A percentile compares a stretch with the other conserved stretches of the same genome.
phyloP scores from a whole-genome alignment of 2,797 vertebrate species.

The Pteronotus mesoamericanus region DNA sequence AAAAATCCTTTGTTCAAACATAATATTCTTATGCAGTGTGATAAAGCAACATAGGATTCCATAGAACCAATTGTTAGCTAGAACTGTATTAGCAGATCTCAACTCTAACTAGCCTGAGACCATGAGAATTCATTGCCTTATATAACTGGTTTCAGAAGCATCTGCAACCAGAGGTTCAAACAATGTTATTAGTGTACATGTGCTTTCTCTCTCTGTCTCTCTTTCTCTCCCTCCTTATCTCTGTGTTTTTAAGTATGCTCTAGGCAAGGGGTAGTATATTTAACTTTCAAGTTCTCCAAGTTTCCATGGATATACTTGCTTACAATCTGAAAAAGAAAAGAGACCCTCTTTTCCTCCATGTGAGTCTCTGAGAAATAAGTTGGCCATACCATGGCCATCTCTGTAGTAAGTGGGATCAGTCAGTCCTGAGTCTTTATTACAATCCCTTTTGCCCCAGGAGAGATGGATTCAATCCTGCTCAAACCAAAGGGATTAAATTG shows the following conservation, averaged over 20 bases:
- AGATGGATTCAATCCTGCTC: neutral
- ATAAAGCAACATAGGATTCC: neutral
- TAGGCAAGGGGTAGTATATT: neutral
- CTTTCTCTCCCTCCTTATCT: neutral
- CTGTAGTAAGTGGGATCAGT: neutral
- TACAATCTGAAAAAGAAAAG: neutral
- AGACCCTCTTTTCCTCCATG: neutral
- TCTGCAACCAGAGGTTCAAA: neutral
- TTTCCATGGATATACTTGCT: neutral
- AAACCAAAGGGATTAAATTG: slow-evolving; percentile 24
- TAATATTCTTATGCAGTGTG: neutral
- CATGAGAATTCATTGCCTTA: slow-evolving; percentile 19
- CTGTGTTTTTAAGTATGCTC: neutral
- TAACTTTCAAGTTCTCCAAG: neutral
- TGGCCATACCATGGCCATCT: neutral
- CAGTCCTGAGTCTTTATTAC: neutral
- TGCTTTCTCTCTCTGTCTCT: neutral
- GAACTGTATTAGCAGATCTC: neutral
- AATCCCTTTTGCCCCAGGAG: neutral
- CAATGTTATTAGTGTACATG: neutral
- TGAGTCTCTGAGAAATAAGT: neutral
- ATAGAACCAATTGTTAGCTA: neutral
- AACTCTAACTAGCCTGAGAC: neutral
- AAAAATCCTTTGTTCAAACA: slow-evolving; percentile 21
- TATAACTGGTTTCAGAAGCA: neutral